Conservation (phyloP, 1,140 invertebrate genomes). For the Cylas formicarius region DNA sequence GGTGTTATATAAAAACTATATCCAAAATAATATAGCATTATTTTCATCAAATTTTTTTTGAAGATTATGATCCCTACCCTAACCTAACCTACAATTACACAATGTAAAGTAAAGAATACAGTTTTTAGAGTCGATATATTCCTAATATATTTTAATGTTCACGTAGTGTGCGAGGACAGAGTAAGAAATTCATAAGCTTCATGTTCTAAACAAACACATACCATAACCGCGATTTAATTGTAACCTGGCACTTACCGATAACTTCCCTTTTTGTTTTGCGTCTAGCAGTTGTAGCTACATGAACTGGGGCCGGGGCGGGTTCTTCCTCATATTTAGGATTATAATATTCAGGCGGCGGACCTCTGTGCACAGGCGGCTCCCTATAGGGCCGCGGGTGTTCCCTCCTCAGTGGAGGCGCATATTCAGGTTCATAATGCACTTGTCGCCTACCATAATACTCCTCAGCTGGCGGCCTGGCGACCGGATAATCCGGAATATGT, state of each 20-base stretch:
- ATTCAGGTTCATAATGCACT: conserved; percentile 38
- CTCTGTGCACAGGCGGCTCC: conserved; percentile 33
- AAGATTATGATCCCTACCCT: too few relatives aligned
- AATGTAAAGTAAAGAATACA: too few relatives aligned
- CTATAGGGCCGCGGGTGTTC: conserved; percentile 41
- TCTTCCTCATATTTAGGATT: conserved; percentile 39
- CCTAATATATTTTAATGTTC: too few relatives aligned
- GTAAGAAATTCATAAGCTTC: too few relatives aligned
- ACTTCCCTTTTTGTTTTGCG: conserved; percentile 65
- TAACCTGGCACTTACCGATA: conserved; percentile 53
- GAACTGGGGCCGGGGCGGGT: conserved; percentile 5
- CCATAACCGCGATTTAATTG: too few relatives aligned
- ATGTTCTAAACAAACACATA: too few relatives aligned
- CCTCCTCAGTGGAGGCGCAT: conserved; percentile 35
- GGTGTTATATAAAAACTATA: too few relatives aligned
- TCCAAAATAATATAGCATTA: too few relatives aligned
- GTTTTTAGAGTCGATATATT: too few relatives aligned
- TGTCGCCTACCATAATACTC: conserved; percentile 35
- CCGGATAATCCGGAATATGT: conserved; percentile 35
- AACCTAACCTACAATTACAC: too few relatives aligned
- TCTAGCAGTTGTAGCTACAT: conserved; percentile 10
- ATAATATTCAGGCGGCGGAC: conserved; percentile 34
- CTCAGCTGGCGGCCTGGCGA: conserved; percentile 29
- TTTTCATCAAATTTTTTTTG: too few relatives aligned
- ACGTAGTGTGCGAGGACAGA: too few relatives aligned